phyloP scores from a whole-genome alignment of 2,888 invertebrate genomes.

The Mesochorus sp. region DNA sequence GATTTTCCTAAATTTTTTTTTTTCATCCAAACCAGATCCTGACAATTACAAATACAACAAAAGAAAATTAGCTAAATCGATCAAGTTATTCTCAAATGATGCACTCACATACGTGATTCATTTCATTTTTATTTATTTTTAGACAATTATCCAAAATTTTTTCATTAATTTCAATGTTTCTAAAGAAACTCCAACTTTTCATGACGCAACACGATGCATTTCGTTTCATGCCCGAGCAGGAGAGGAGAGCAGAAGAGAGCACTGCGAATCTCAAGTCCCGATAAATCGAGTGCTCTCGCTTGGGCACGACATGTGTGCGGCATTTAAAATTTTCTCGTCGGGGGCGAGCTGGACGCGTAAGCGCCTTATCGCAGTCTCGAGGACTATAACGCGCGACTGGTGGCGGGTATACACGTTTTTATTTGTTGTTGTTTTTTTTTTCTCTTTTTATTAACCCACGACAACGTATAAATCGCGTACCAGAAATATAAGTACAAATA shows the following conservation, averaged over 20 bases:
- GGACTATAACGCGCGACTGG: slow-evolving; percentile 38
- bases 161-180: too few relatives aligned
- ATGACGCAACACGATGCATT: slow-evolving; percentile 60
- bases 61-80: too few relatives aligned
- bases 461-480: slow-evolving; percentile 8
- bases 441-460: neutral
- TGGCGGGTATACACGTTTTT: slow-evolving; percentile 26
- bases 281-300: slow-evolving; percentile 72
- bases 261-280: slow-evolving; percentile 70
- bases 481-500: slow-evolving; percentile 9
- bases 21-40: too few relatives aligned
- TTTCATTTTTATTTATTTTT: too few relatives aligned
- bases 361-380: slow-evolving; percentile 51
- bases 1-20: too few relatives aligned
- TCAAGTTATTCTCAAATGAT: too few relatives aligned
- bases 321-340: slow-evolving; percentile 37
- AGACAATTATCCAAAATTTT: too few relatives aligned
- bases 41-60: too few relatives aligned
- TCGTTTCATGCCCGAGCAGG: slow-evolving; percentile 1
- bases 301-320: slow-evolving; percentile 16
- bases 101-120: too few relatives aligned
- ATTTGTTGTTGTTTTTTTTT: too few relatives aligned
- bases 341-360: slow-evolving; percentile 47
- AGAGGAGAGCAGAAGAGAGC: too few relatives aligned
- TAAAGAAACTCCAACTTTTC: too few relatives aligned